Conservation (phyloP, 2,888 invertebrate genomes). For the Coelopa pilipes region DNA sequence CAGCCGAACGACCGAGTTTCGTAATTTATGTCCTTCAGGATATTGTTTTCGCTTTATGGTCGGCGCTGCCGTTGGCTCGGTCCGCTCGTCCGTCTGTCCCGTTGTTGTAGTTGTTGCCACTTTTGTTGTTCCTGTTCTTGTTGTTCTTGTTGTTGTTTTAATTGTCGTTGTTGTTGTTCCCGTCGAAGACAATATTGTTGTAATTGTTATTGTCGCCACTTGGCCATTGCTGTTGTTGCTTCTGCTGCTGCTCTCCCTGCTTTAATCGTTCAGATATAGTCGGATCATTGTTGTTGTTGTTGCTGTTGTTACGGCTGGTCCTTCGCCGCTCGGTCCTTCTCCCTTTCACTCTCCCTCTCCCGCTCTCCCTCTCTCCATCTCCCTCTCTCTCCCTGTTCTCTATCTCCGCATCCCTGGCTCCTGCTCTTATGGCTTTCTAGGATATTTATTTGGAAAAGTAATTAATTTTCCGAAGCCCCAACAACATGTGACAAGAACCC, state of each 20-base stretch:
- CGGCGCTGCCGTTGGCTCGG: conserved; percentile 38
- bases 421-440: conserved; percentile 21
- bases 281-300: not conserved
- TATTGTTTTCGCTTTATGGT: conserved; percentile 55
- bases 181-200: conserved; percentile 1
- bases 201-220: conserved; percentile 12
- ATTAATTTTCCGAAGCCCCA: conserved; percentile 33
- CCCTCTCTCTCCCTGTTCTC: too few relatives aligned
- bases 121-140: conserved; percentile 6
- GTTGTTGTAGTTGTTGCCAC: conserved; percentile 9
- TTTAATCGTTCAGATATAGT: too few relatives aligned
- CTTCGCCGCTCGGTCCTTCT: not conserved
- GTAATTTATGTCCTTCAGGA: conserved; percentile 53
- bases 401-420: too few relatives aligned
- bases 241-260: too few relatives aligned
- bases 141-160: too few relatives aligned
- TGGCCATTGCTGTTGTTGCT: not conserved
- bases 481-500: conserved; percentile 18
- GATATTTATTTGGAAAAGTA: conserved; percentile 38
- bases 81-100: conserved; percentile 16
- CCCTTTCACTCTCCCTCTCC: not conserved
- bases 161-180: not conserved
- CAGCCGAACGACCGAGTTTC: conserved; percentile 53
- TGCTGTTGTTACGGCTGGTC: conserved; percentile 6
- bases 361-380: too few relatives aligned